A percentile compares a stretch with the other conserved stretches of the same genome.
phyloP scores from a whole-genome alignment of 92 coral and sea anemone genomes.

The Phenganax stokvisi region DNA sequence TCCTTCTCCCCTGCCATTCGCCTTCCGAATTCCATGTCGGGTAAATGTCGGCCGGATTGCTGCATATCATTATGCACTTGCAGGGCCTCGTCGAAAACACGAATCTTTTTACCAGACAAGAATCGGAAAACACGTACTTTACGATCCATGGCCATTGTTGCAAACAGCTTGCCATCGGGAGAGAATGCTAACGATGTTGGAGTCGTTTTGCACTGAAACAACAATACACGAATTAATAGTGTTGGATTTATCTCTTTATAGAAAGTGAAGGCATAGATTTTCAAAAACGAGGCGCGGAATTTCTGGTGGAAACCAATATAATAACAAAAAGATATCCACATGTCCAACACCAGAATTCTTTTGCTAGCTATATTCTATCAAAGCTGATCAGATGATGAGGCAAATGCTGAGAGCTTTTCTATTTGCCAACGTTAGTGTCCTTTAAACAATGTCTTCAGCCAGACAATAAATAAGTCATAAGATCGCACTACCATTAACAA shows the following conservation, averaged over 20 bases:
- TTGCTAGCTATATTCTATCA: too few species aligned
- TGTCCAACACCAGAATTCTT: too few species aligned
- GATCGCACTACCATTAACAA: too few species aligned
- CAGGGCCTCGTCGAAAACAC: constrained; percentile 85
- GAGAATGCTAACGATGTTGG: constrained; percentile 83
- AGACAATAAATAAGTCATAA: too few species aligned
- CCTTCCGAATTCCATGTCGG: constrained; percentile 98
- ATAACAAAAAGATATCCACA: too few species aligned
- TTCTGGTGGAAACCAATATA: too few species aligned
- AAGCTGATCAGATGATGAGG: too few species aligned
- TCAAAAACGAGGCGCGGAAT: too few species aligned
- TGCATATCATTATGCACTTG: constrained; percentile 93
- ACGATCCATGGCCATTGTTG: constrained; percentile 75
- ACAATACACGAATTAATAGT: not conserved
- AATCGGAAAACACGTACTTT: constrained; percentile 93
- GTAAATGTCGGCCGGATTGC: constrained; percentile 86
- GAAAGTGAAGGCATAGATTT: too few species aligned
- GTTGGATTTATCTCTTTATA: not conserved
- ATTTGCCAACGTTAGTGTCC: too few species aligned
- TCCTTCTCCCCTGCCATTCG: constrained; percentile 95
- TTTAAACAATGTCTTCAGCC: too few species aligned
- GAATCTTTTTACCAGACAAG: constrained; percentile 79
- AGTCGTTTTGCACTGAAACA: constrained; percentile 74
- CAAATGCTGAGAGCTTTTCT: too few species aligned
- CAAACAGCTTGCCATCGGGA: constrained; percentile 96